Evolutionary conservation across 2,888 invertebrate species (phyloP), one percentile per base, ranked within the genome.

Genomic region (Sphaerophoria rueppellii): DNA sequence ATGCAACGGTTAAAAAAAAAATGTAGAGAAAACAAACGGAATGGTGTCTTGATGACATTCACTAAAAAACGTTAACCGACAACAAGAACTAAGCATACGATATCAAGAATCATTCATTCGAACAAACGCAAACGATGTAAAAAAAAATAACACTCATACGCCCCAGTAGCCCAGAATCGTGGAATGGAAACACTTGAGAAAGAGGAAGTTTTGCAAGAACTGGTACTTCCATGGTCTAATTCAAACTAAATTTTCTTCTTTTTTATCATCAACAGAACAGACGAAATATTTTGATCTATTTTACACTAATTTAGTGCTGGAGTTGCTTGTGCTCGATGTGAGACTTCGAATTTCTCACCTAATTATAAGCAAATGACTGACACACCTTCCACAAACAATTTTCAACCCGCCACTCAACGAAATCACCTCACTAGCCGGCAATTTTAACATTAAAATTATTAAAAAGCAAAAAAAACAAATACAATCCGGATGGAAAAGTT

Each of bases 401-500:
- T 52, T 46, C 35, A 9, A 60, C 24, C 70, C n/a, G 16, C 71
- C 34, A 55, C 14, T 14, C 12, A 34, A 24, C 9, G 7, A 11
- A 11, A 65, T 14, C 43, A 46, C 1, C 24, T 6, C 16, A 11
- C 37, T 67, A 72, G 60, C 50, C 16, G n/a, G 14, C 2, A 6
- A 24, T 67, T 46, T 72, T 69, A 80, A 55, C 37, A 61, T 43
- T 63, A 46, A 40, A 63, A 48, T 48, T 60, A 43, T 43, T 43
- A 60, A 40, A 40, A 5, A 58, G 63, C 7, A 37, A 37, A 14
- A 37, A 35, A 14, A 57, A 48, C 34, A 35, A 63, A 55, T 54
- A 43, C 61, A 46, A 79, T 83, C 79, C 80, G 83, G 80, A 80
- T 80, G 75, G 69, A 65, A 75, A 80, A 83, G 80, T 61, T 60